A percentile compares a stretch with the other conserved stretches of the same genome.
Evolutionary conservation across 1,140 invertebrate genomes (phyloP).

Genomic region (Trichonephila clavipes): DNA sequence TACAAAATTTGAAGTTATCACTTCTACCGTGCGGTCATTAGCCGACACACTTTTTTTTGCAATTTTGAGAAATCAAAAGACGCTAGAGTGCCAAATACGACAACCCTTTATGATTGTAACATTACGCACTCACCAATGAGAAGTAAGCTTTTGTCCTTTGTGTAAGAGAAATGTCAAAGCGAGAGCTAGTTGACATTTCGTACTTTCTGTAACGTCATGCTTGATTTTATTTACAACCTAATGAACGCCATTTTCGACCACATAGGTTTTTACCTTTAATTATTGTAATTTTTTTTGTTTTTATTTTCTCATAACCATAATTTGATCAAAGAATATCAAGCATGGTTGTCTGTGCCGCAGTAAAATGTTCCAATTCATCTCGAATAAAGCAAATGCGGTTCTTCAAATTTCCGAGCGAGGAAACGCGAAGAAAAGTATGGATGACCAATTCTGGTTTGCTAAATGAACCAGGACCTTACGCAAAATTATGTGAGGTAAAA

Average conservation of each 20-base stretch:
- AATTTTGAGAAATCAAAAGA: too few species aligned
- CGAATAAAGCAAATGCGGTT: constrained; percentile 70
- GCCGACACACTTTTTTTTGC: too few species aligned
- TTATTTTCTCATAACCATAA: neutral
- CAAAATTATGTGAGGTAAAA: constrained; percentile 63
- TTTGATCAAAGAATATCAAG: neutral
- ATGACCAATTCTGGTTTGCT: constrained; percentile 56
- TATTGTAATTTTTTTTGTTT: neutral
- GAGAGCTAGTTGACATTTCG: too few species aligned
- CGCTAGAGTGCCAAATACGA: too few species aligned
- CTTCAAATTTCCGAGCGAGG: constrained; percentile 72
- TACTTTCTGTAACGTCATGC: too few species aligned
- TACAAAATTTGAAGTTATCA: too few species aligned
- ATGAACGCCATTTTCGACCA: constrained; percentile 51
- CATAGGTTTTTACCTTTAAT: neutral
- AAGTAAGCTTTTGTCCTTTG: too few species aligned
- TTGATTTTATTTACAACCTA: neutral
- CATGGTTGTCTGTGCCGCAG: constrained; percentile 67
- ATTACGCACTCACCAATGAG: too few species aligned
- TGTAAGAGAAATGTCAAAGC: too few species aligned
- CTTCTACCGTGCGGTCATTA: too few species aligned
- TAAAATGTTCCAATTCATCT: constrained; percentile 72
- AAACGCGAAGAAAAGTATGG: constrained; percentile 63
- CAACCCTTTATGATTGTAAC: too few species aligned
- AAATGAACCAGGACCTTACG: constrained; percentile 63